Evolutionary conservation across 2,797 vertebrate genomes (phyloP).

Genomic region (Trachurus trachurus): DNA sequence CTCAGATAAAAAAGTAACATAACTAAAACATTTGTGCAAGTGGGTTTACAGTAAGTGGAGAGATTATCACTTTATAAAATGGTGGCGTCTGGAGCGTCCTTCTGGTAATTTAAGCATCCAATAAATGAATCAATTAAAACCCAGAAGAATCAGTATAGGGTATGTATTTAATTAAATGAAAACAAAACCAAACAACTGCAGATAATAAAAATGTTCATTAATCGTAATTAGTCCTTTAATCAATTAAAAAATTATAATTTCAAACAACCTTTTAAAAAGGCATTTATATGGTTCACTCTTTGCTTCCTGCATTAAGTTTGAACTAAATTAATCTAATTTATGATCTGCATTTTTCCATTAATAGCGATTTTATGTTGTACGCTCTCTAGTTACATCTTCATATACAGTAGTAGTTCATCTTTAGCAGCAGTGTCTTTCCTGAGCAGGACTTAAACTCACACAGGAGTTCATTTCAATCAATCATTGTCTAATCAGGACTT

Average conservation of each 20-base stretch:
- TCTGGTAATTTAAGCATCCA: not conserved
- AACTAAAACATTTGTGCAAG: not conserved
- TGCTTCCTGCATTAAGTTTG: not conserved
- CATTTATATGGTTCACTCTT: not conserved
- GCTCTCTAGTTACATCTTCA: not conserved
- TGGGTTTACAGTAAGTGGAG: too few relatives aligned
- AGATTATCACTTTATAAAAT: not conserved
- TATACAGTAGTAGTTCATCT: too few relatives aligned
- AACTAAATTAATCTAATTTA: too few relatives aligned
- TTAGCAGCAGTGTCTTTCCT: too few relatives aligned
- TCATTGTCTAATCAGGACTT: too few relatives aligned
- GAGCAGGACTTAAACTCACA: too few relatives aligned
- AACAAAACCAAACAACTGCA: not conserved
- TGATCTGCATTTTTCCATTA: too few relatives aligned
- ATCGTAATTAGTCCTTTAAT: too few relatives aligned
- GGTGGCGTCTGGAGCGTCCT: not conserved
- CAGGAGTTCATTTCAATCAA: not conserved
- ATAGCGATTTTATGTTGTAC: not conserved
- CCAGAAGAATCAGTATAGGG: not conserved
- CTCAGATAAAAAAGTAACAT: constrained; percentile 6
- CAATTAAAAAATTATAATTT: not conserved
- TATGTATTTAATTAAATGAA: not conserved
- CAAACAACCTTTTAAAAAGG: not conserved
- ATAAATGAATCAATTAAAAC: not conserved
- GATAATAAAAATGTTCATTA: not conserved